A percentile compares a stretch with the other conserved stretches of the same genome.
Evolutionary conservation across 2,113 vertebrate species (phyloP).

Genomic region (Ursus arctos): DNA sequence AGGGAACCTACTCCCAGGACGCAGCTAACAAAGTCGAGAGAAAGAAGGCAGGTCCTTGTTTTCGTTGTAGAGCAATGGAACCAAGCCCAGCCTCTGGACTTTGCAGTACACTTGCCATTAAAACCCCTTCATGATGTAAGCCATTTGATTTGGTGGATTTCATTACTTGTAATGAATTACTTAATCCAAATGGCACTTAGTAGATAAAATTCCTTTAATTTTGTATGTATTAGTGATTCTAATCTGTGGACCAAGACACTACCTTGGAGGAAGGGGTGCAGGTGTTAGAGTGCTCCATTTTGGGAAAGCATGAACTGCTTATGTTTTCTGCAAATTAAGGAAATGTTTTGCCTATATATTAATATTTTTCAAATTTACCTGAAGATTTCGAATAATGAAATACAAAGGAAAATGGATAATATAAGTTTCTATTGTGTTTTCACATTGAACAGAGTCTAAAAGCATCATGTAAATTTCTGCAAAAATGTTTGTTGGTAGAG

Average conservation of each 20-base stretch:
- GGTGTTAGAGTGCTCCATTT: slow-evolving; percentile 6
- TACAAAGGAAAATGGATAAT: background rate
- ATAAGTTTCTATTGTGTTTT: slow-evolving; percentile 32
- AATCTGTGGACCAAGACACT: background rate
- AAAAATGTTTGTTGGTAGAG: background rate
- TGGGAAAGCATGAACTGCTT: slow-evolving; percentile 1
- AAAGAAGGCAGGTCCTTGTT: background rate
- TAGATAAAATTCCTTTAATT: background rate
- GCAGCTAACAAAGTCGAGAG: background rate
- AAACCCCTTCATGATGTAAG: background rate
- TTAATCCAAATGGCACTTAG: background rate
- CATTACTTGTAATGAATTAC: background rate
- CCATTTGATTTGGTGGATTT: slow-evolving; percentile 8
- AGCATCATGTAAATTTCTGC: background rate
- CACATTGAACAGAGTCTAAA: slow-evolving; percentile 34
- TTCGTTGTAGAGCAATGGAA: background rate
- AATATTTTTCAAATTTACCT: slow-evolving; percentile 59
- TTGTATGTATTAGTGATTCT: slow-evolving; percentile 40
- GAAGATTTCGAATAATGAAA: slow-evolving; percentile 27
- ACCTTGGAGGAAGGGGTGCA: background rate
- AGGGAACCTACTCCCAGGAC: background rate
- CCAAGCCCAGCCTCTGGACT: background rate
- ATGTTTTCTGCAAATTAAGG: slow-evolving; percentile 44
- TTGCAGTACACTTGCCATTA: background rate
- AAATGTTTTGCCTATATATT: slow-evolving; percentile 13